Percentiles rank a stretch among this genome's conserved stretches.
Evolutionary conservation across 2,797 vertebrate species (phyloP).

Genomic region (Syngnathus rostellatus): DNA sequence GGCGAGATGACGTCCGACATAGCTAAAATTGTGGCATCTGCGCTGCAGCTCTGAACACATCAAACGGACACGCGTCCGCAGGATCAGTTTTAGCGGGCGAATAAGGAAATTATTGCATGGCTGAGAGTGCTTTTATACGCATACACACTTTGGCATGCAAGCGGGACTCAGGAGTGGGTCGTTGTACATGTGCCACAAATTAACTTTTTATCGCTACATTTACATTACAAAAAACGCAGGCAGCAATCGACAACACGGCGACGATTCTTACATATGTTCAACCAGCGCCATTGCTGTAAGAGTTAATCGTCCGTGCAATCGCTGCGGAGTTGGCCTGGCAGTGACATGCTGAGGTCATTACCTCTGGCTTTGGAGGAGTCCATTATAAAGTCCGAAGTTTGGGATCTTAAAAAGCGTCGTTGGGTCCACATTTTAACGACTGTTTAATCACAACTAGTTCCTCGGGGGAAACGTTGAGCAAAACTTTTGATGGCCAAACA

Average conservation of each 20-base stretch:
- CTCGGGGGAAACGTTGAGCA: conserved; percentile 37
- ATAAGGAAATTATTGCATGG: conserved; percentile 61
- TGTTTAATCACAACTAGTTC: conserved; percentile 27
- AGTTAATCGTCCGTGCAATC: conserved; percentile 63
- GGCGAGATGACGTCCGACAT: conserved; percentile 67
- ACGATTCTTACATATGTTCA: conserved; percentile 41
- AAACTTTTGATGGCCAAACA: conserved; percentile 25
- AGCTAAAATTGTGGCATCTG: conserved; percentile 71
- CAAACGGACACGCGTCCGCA: conserved; percentile 66
- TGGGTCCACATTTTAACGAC: conserved; percentile 25
- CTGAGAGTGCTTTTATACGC: conserved; percentile 49
- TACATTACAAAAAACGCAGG: conserved; percentile 10
- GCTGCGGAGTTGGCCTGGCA: conserved; percentile 42
- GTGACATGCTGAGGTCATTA: conserved; percentile 63
- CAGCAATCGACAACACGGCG: conserved; percentile 44
- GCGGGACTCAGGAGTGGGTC: neutral
- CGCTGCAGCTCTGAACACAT: conserved; percentile 75
- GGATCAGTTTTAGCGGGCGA: conserved; percentile 53
- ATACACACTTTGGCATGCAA: conserved; percentile 33
- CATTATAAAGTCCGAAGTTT: conserved; percentile 36
- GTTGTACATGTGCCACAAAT: conserved; percentile 2
- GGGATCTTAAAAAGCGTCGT: conserved; percentile 20
- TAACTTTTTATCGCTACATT: conserved; percentile 3
- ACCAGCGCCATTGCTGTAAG: conserved; percentile 55
- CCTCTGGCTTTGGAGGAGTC: conserved; percentile 43